Conservation (phyloP, 2,113 vertebrate genomes). For the Notarius quadriscutis region DNA sequence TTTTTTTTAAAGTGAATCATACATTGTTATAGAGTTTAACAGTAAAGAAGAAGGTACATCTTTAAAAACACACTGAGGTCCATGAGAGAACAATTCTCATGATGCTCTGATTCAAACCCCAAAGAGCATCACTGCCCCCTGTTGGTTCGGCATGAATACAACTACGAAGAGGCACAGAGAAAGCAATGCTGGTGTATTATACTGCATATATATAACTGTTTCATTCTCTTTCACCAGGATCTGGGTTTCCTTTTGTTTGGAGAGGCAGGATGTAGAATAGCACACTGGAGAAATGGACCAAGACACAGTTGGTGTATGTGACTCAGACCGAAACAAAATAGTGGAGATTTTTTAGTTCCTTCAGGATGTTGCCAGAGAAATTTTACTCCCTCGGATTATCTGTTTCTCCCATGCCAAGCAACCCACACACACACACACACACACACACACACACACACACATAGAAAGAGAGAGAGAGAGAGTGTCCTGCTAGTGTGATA, state of each 20-base stretch:
- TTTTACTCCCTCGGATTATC: conserved; percentile 1
- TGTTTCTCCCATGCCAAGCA: not conserved
- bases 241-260: not conserved
- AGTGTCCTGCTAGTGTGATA: not conserved
- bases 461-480: not conserved
- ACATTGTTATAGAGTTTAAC: not conserved
- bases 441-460: conserved; percentile 14
- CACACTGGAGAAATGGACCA: not conserved
- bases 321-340: conserved; percentile 34
- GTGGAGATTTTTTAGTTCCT: conserved; percentile 20
- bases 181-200: not conserved
- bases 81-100: conserved; percentile 9
- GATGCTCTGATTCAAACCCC: not conserved
- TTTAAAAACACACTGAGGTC: not conserved
- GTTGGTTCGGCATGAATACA: not conserved
- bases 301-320: not conserved
- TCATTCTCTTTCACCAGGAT: not conserved
- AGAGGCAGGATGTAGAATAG: not conserved
- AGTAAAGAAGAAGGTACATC: not conserved
- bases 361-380: conserved; percentile 19
- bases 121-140: conserved; percentile 35
- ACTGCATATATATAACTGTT: not conserved
- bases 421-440: conserved; percentile 1
- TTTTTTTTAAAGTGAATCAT: not conserved
- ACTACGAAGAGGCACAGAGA: not conserved